Base-by-base conservation (phyloP, 2,113 vertebrate species). In the Pelvicachromis taeniatus region DNA sequence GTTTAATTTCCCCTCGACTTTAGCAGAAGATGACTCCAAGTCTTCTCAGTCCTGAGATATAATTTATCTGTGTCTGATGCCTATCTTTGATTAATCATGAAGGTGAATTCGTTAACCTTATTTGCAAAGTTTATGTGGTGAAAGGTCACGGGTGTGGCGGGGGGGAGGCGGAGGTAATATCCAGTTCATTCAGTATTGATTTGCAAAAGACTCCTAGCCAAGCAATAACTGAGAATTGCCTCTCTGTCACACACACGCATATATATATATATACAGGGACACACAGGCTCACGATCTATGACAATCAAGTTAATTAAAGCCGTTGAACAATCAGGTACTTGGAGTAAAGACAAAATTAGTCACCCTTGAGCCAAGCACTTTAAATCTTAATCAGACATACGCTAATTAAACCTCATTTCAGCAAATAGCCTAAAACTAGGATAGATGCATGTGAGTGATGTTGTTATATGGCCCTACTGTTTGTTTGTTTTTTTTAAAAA, bases 241-340 rank as follows among this genome's bases (percentile, higher is more conserved):
- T 82, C 77, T 78, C 52, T 23, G 40, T 65, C 23, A 19, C 33
- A 29, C 80, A 63, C 86, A 77, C 54, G 48, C 73, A 63, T 19
- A 63, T 17, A 63, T 4, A 38, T 38, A 38, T 17, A 75, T 23
- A 52, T 52, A 52, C 45, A 31, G 45, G 26, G 45, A 5, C 45
- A 75, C 70, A 75, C 45, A 75, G 45, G 26, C 70, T 33, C 31
- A 52, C 45, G 1, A 52, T 82, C 53, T 68, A 82, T 86, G 86
- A 89, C 92, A 90, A 91, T 93, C 89, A 90, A 81, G 83, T 93
- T 95, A 95, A 95, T 95, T 92, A 95, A 94, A 94, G 87, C 38
- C 78, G 61, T 87, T 87, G 59, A 91, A 93, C 87, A 94, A 91
- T 94, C 85, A 92, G 86, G 86, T 94, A 84, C 83, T 91, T 14